These are phyloP conservation scores for Cercopithecus mitis DNA, from an alignment of 2,797 vertebrate species.

Conservation along the genomic window DNA sequence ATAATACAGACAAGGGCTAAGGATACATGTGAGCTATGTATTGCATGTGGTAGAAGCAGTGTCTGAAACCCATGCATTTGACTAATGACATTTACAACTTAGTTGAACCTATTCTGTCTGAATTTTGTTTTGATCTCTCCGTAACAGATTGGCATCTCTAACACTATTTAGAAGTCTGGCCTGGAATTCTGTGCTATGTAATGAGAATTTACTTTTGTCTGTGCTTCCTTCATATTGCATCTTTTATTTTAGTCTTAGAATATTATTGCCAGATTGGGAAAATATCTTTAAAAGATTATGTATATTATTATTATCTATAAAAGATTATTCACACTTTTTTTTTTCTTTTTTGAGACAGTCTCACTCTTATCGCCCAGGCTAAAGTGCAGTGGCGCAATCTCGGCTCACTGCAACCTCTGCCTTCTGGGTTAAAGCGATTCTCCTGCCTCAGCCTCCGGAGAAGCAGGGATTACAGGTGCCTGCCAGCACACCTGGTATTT, in stretches of 20 bases:
- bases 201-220: neutral
- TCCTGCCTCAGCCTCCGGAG: neutral
- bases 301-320: neutral
- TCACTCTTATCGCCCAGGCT: neutral
- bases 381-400: neutral
- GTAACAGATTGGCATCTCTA: neutral
- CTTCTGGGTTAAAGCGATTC: neutral
- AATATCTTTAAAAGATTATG: neutral
- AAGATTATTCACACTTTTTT: neutral
- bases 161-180: neutral
- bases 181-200: neutral
- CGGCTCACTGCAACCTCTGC: neutral
- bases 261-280: constrained; percentile 44
- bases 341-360: neutral
- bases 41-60: constrained; percentile 39
- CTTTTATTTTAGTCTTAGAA: constrained; percentile 41
- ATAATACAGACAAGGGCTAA: neutral
- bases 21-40: neutral
- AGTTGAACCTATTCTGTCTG: constrained; percentile 22
- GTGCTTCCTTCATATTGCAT: neutral
- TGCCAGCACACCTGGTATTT: neutral
- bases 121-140: constrained; percentile 23
- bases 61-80: constrained; percentile 46
- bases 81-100: constrained; percentile 58
- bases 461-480: neutral